Evolutionary conservation across 2,888 invertebrate genomes (phyloP).

Genomic region (Lochmaea crataegi): DNA sequence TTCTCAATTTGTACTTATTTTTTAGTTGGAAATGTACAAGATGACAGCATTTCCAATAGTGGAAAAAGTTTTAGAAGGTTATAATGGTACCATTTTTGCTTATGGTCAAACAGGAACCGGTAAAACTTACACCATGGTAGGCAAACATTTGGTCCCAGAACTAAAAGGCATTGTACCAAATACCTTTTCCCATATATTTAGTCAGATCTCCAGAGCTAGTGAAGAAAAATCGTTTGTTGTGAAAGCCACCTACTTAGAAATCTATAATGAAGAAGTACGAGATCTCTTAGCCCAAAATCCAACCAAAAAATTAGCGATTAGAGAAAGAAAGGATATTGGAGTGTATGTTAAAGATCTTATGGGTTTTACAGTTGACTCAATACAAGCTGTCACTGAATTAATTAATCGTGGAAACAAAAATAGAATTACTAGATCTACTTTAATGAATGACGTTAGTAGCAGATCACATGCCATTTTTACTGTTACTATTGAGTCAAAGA

Average conservation of each 20-base stretch:
- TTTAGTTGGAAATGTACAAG: constrained; percentile 92
- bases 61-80: constrained; percentile 95
- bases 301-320: constrained; percentile 87
- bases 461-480: constrained; percentile 98
- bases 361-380: constrained; percentile 92
- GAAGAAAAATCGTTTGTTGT: constrained; percentile 80
- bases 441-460: constrained; percentile 97
- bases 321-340: constrained; percentile 95
- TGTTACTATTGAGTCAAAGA: constrained; percentile 96
- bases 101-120: constrained; percentile 97
- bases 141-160: constrained; percentile 87
- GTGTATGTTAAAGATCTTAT: constrained; percentile 98
- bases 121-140: constrained; percentile 99
- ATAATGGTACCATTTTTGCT: constrained; percentile 94
- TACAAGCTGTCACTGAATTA: constrained; percentile 63
- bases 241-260: constrained; percentile 97
- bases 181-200: constrained; percentile 98
- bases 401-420: constrained; percentile 95
- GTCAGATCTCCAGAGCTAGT: constrained; percentile 96
- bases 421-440: constrained; percentile 89
- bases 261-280: constrained; percentile 98
- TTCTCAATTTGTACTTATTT: constrained; percentile 34
- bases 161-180: constrained; percentile 97
- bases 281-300: constrained; percentile 91
- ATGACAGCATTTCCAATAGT: constrained; percentile 97